phyloP scores from a whole-genome alignment of 2,113 vertebrate species.

The Pitta sordida region DNA sequence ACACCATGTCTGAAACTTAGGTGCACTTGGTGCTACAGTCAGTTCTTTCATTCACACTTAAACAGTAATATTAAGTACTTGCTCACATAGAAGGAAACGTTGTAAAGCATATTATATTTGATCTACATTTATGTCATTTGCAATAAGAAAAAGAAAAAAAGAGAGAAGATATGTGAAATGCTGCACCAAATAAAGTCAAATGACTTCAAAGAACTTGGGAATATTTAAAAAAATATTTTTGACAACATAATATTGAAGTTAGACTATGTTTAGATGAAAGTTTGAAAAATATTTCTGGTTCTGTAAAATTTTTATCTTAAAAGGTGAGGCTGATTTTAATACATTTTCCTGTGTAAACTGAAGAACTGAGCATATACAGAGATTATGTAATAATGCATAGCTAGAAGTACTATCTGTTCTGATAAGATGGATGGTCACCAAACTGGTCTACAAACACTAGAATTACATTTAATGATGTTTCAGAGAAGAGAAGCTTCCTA shows the following conservation, averaged over 20 bases:
- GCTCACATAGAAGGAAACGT: neutral
- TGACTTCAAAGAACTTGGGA: neutral
- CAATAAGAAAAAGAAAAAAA: neutral
- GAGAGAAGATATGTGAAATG: neutral
- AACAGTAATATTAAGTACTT: neutral
- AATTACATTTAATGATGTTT: neutral
- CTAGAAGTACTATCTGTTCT: neutral
- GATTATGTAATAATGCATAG: neutral
- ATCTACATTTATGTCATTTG: neutral
- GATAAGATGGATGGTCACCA: neutral
- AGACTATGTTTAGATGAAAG: neutral
- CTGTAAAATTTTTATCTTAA: neutral
- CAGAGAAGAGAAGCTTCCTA: neutral
- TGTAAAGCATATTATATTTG: neutral
- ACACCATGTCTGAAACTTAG: neutral
- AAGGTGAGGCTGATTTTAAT: neutral
- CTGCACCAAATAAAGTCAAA: neutral
- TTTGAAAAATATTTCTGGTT: neutral
- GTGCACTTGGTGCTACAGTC: neutral
- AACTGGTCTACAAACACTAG: neutral
- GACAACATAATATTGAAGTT: neutral
- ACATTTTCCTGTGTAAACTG: neutral
- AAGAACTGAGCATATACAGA: neutral
- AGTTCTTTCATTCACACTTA: neutral
- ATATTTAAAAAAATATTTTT: neutral